Evolutionary conservation across 1,140 invertebrate genomes (phyloP).

Genomic region (Cyphomyrmex costatus): DNA sequence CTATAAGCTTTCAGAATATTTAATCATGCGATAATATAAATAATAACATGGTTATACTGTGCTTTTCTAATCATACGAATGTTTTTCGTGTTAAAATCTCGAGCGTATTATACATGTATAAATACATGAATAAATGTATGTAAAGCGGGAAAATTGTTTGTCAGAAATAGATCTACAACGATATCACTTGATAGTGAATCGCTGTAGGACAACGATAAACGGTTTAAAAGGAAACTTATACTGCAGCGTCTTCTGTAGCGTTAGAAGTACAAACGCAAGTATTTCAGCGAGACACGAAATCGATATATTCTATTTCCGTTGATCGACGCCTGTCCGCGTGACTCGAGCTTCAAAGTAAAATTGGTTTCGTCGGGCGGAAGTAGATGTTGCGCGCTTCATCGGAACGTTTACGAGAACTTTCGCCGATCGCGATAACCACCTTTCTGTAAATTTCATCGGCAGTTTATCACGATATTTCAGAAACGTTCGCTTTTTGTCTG

Average conservation of each 20-base stretch:
- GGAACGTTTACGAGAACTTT: slow-evolving; percentile 29
- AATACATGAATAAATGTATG: neutral
- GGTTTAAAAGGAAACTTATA: neutral
- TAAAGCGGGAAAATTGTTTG: neutral
- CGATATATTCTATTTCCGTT: slow-evolving; percentile 41
- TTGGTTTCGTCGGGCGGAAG: slow-evolving; percentile 28
- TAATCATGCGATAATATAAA: neutral
- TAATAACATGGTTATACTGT: neutral
- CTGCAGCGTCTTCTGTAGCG: neutral
- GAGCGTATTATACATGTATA: neutral
- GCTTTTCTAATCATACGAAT: neutral
- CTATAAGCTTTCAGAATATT: neutral
- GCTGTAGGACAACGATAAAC: neutral
- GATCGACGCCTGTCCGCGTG: slow-evolving; percentile 41
- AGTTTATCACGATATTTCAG: slow-evolving; percentile 49
- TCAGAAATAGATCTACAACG: neutral
- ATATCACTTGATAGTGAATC: neutral
- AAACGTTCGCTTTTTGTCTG: slow-evolving; percentile 8
- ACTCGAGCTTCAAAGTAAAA: slow-evolving; percentile 47
- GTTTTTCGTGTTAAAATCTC: neutral
- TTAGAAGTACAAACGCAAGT: neutral
- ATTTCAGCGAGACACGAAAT: slow-evolving; percentile 17
- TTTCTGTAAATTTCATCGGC: slow-evolving; percentile 56
- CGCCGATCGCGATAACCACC: slow-evolving; percentile 23
- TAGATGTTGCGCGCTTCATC: slow-evolving; percentile 36